Base-by-base conservation (phyloP, 2,888 invertebrate species). In the Leuctra nigra region DNA sequence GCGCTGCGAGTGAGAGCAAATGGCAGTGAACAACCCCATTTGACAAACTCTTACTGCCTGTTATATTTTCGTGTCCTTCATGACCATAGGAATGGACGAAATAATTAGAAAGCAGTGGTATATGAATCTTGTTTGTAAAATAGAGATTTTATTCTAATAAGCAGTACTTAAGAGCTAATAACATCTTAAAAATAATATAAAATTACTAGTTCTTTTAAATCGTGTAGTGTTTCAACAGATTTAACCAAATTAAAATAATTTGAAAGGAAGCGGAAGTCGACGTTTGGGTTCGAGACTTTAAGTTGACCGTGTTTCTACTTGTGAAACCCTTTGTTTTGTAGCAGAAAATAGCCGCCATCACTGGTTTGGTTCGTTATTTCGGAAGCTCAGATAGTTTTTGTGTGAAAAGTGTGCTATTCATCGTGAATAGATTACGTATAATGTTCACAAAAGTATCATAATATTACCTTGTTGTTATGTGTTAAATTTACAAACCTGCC, bases 281-380 rank as follows among this genome's bases (percentile, higher is more conserved):
- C 6, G 29, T 50, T 58, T 36, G 69, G 70, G 65, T 66, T 68
- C 64, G 70, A 71, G 72, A 68, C 69, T 70, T 64, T n/a, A n/a
- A n/a, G n/a, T n/a, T n/a, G n/a, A n/a, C n/a, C 59, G 53, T 60
- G 60, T 50, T 53, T 68, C 72, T 72, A 50, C 20, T 33, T 35
- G 20, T 50, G 50, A 50, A 70, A 68, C 70, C 72, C 73, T 84
- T 85, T 86, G 86, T 84, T 86, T 84, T 84, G 81, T 79, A 83
- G 80, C 53, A 55, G 80, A 83, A 79, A 84, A 85, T 86, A 84
- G 85, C 85, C 84, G 86, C 86, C 86, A 85, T 86, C 83, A 86
- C 86, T 84, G 82, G 83, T 78, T 83, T 82, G 80, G 82, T 83
- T 81, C 82, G 83, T 84, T 83, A 84, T 84, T 84, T 84, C 80